phyloP scores from a whole-genome alignment of 2,113 vertebrate genomes.

The Arizona elegans region DNA sequence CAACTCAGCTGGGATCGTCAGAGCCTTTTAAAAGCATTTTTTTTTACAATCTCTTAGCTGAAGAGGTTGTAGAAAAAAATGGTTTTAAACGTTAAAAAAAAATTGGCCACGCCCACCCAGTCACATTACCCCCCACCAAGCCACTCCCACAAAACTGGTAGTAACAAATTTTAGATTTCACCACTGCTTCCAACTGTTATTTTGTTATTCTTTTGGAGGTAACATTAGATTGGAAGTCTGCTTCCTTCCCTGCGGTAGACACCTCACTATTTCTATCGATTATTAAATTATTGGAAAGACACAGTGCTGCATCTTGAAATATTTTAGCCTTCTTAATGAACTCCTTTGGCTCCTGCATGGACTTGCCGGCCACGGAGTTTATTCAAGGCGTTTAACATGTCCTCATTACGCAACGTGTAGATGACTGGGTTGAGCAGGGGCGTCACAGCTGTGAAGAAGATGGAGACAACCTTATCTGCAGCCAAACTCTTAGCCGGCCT shows the following conservation, averaged over 20 bases:
- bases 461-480: constrained; percentile 7
- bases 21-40: no score
- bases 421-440: background rate
- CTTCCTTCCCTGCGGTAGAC: background rate
- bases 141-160: no score
- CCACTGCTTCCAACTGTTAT: background rate
- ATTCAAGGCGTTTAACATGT: constrained; percentile 15
- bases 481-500: constrained; percentile 19
- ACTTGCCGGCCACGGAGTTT: background rate
- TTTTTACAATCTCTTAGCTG: no score
- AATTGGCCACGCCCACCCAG: no score
- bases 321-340: background rate
- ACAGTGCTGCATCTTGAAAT: no score
- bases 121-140: no score
- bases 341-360: background rate
- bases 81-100: no score
- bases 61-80: no score
- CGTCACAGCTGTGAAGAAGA: constrained; percentile 12
- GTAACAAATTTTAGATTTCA: no score
- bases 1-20: no score
- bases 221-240: background rate
- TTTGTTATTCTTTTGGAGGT: background rate
- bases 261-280: background rate
- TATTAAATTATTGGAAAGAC: background rate
- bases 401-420: constrained; percentile 19